Conservation (phyloP, 2,113 vertebrate species). For the Odontophorus gujanensis region DNA sequence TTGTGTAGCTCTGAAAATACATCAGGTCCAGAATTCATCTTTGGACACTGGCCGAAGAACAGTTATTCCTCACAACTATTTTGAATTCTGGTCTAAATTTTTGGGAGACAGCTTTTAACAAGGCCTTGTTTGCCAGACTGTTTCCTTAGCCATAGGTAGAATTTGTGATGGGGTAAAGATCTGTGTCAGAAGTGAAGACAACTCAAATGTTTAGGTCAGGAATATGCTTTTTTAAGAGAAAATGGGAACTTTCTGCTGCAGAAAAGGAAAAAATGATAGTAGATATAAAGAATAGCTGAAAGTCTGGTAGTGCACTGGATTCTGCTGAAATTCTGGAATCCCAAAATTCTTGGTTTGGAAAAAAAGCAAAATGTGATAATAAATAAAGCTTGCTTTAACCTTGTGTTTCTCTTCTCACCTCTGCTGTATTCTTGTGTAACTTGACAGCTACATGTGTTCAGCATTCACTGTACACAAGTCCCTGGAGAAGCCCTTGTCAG, state of each 20-base stretch:
- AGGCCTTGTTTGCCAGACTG: background rate
- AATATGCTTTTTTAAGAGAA: background rate
- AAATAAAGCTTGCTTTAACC: constrained; percentile 51
- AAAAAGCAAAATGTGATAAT: background rate
- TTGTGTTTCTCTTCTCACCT: constrained; percentile 49
- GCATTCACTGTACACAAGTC: constrained; percentile 55
- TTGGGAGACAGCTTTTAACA: background rate
- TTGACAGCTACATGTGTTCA: constrained; percentile 65
- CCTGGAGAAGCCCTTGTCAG: constrained; percentile 45
- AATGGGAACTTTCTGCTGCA: background rate
- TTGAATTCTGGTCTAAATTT: background rate
- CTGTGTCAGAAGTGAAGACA: background rate
- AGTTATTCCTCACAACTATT: background rate
- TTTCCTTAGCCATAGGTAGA: background rate
- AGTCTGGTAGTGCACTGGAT: background rate
- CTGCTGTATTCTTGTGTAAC: constrained; percentile 25
- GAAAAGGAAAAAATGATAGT: background rate
- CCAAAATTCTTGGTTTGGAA: background rate
- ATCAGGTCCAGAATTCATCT: background rate
- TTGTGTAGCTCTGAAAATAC: background rate
- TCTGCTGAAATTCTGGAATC: background rate
- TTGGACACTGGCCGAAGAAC: background rate
- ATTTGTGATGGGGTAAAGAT: background rate
- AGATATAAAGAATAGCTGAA: background rate
- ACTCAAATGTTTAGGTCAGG: background rate